A percentile compares a stretch with the other conserved stretches of the same genome.
These are phyloP conservation scores for Nerophis lumbriciformis DNA, from an alignment of 2,113 vertebrate species.

Conservation along the genomic window DNA sequence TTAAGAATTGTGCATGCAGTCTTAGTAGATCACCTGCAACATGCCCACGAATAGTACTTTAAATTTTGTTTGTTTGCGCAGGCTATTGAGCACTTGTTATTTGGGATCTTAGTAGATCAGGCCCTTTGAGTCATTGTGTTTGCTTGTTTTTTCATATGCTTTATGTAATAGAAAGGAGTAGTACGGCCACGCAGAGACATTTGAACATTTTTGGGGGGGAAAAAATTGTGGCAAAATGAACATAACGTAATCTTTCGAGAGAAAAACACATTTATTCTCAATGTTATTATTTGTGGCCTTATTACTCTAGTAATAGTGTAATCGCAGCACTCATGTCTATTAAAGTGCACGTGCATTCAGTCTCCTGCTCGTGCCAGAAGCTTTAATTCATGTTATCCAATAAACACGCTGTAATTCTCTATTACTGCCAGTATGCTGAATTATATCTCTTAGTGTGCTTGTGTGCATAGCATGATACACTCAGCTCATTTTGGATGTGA, in stretches of 20 bases:
- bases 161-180: too few species aligned
- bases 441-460: not conserved
- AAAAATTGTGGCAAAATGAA: too few species aligned
- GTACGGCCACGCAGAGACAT: too few species aligned
- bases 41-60: too few species aligned
- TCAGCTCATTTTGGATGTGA: not conserved
- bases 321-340: slow-evolving; percentile 28
- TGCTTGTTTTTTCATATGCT: too few species aligned
- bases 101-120: too few species aligned
- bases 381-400: not conserved
- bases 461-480: not conserved
- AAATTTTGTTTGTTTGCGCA: too few species aligned
- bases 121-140: too few species aligned
- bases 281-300: not conserved
- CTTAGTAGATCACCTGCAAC: too few species aligned
- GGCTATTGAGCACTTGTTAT: too few species aligned
- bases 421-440: not conserved
- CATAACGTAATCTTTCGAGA: not conserved
- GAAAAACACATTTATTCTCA: not conserved
- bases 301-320: slow-evolving; percentile 5
- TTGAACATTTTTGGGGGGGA: too few species aligned
- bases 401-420: not conserved
- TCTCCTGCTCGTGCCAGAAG: not conserved
- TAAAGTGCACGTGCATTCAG: slow-evolving; percentile 53
- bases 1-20: too few species aligned